A percentile compares a stretch with the other conserved stretches of the same genome.
These are phyloP conservation scores for Umimayanthus chanpuru DNA, from an alignment of 92 coral and sea anemone genomes.

Conservation along the genomic window DNA sequence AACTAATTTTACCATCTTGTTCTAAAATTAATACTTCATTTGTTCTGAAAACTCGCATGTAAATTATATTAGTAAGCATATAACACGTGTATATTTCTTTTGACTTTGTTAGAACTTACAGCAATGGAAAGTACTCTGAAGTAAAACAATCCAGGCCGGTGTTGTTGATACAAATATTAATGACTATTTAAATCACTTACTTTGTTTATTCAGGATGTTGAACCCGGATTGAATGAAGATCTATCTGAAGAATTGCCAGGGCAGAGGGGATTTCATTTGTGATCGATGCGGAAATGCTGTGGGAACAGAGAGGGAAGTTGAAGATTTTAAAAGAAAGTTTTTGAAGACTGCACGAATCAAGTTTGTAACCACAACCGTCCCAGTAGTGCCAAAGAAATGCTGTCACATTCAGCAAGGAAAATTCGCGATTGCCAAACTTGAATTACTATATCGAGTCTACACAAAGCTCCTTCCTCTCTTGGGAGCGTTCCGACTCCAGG, in stretches of 20 bases:
- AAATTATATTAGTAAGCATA: neutral
- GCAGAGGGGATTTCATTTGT: neutral
- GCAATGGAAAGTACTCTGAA: neutral
- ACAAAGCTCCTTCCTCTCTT: neutral
- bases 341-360: neutral
- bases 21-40: neutral
- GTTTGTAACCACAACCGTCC: too few relatives aligned
- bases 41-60: neutral
- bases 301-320: neutral
- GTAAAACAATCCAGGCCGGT: neutral
- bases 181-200: neutral
- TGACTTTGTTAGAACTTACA: neutral
- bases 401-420: neutral
- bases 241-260: slow-evolving; percentile 1
- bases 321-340: neutral
- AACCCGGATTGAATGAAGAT: neutral
- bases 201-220: neutral
- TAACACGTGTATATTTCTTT: neutral
- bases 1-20: too few relatives aligned
- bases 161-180: neutral
- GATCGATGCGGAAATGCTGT: neutral
- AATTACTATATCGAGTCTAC: neutral
- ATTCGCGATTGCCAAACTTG: neutral
- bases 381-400: neutral
- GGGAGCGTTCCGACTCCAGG: neutral